Percentiles rank a stretch among this genome's conserved stretches.
Evolutionary conservation across 2,113 vertebrate genomes (phyloP).

Genomic region (Onychorhynchus coronatus): DNA sequence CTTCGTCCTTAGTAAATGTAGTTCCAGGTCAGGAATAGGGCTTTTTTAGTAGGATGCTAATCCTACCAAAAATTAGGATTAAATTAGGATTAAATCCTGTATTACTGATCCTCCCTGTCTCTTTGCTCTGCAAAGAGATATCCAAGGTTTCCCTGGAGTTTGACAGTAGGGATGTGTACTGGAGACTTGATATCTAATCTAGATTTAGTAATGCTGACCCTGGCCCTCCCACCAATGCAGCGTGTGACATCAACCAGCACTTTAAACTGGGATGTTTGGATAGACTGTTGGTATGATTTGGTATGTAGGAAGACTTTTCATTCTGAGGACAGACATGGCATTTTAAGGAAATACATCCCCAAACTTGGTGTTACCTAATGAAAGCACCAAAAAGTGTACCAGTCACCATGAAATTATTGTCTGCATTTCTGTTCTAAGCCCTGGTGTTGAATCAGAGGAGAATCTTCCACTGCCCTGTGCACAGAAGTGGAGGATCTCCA

Average conservation of each 20-base stretch:
- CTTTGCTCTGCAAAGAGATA: not conserved
- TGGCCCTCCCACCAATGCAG: not conserved
- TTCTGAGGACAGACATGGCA: not conserved
- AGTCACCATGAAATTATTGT: not conserved
- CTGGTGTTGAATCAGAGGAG: not conserved
- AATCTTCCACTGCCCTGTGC: not conserved
- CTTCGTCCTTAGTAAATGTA: not conserved
- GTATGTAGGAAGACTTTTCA: not conserved
- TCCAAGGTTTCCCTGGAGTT: not conserved
- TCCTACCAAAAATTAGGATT: not conserved
- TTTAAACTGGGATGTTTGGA: not conserved
- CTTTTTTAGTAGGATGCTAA: not conserved
- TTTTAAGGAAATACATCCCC: not conserved
- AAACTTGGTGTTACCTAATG: not conserved
- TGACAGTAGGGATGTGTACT: not conserved
- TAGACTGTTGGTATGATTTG: not conserved
- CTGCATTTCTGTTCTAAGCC: not conserved
- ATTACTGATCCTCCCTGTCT: not conserved
- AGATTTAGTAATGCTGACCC: not conserved
- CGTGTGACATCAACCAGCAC: accelerated
- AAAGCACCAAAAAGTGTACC: not conserved
- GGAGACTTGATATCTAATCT: not conserved
- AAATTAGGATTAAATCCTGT: not conserved
- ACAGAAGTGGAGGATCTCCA: not conserved
- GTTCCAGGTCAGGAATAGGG: not conserved